Percentiles rank a stretch among this genome's conserved stretches.
Conservation (phyloP, 2,888 invertebrate genomes). For the Melieria crassipennis region DNA sequence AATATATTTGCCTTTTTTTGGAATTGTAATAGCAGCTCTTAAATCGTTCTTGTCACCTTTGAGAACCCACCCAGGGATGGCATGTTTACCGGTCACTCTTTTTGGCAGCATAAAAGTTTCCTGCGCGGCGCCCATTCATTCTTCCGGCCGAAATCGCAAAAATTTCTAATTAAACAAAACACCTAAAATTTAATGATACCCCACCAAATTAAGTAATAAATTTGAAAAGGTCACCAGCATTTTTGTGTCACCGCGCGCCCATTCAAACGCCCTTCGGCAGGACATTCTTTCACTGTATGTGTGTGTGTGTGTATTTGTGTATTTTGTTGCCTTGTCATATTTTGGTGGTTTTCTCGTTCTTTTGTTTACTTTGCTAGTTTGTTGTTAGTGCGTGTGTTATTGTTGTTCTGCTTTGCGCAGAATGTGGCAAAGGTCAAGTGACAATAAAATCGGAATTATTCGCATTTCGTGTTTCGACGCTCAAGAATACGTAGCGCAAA, state of each 20-base stretch:
- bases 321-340: background rate
- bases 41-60: too few relatives aligned
- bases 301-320: background rate
- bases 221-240: constrained; percentile 28
- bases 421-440: constrained; percentile 32
- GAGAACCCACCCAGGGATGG: too few relatives aligned
- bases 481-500: constrained; percentile 4
- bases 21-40: too few relatives aligned
- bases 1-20: too few relatives aligned
- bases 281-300: background rate
- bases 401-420: background rate
- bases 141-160: constrained; percentile 18
- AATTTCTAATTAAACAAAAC: constrained; percentile 31
- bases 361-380: background rate
- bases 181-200: constrained; percentile 33
- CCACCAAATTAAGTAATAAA: constrained; percentile 30
- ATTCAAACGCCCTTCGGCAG: background rate
- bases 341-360: background rate
- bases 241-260: constrained; percentile 6
- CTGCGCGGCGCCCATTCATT: constrained; percentile 2
- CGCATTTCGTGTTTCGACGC: constrained; percentile 24
- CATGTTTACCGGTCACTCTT: too few relatives aligned
- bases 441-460: constrained; percentile 36
- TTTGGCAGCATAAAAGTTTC: background rate
- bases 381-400: background rate